These are phyloP conservation scores for Siphonodentalium dalli DNA, from an alignment of 2,888 invertebrate species.

Conservation along the genomic window DNA sequence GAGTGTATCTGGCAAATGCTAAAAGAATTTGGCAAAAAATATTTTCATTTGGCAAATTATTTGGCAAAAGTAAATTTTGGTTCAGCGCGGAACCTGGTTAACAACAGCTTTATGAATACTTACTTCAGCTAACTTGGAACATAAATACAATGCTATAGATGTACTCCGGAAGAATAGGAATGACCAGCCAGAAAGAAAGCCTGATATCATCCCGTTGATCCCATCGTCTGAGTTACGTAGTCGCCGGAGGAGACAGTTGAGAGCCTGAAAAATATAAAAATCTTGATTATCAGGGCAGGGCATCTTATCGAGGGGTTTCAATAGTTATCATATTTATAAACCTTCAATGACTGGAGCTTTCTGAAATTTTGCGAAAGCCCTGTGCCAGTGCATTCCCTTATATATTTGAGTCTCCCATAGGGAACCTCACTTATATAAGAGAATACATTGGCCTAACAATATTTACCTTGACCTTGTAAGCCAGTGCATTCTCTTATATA, in stretches of 20 bases:
- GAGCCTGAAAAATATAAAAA: conserved; percentile 70
- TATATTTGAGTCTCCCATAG: too few species aligned
- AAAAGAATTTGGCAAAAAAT: not conserved
- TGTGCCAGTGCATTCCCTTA: too few species aligned
- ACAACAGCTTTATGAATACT: conserved; percentile 16
- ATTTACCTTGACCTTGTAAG: too few species aligned
- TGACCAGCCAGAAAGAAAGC: conserved; percentile 75
- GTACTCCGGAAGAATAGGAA: conserved; percentile 79
- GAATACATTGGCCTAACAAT: too few species aligned
- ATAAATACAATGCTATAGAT: conserved; percentile 80
- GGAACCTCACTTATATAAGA: too few species aligned
- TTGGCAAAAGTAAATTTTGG: too few species aligned
- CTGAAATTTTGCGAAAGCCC: too few species aligned
- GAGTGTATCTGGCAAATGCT: not conserved
- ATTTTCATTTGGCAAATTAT: too few species aligned
- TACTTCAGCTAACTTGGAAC: conserved; percentile 85
- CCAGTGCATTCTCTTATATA: too few species aligned
- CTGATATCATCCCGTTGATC: conserved; percentile 75
- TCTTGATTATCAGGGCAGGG: conserved; percentile 5
- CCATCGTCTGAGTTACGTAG: conserved; percentile 71
- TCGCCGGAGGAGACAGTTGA: conserved; percentile 75
- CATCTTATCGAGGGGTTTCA: not conserved
- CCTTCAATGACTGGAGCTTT: too few species aligned
- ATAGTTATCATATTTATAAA: too few species aligned
- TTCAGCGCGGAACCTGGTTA: not conserved